Evolutionary conservation across 35 echinoderm and acorn worm species (phyloP).

Genomic region (Apostichopus parvimensis): DNA sequence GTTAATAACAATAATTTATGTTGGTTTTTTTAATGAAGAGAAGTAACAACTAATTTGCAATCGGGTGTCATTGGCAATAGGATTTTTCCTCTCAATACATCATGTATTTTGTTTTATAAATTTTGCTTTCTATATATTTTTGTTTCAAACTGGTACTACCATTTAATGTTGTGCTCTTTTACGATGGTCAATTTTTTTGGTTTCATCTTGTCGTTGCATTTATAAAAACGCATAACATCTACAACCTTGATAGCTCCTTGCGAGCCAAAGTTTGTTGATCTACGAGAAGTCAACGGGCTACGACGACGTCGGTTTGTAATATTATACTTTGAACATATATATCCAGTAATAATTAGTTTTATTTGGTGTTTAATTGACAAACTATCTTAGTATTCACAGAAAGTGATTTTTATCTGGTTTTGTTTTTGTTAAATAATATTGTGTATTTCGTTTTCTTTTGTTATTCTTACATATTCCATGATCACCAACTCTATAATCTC

Average conservation of each 20-base stretch:
- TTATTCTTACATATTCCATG: conserved; percentile 9
- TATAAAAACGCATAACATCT: not conserved
- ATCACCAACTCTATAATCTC: conserved; percentile 22
- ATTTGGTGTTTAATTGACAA: conserved; percentile 3
- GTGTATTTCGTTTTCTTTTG: not conserved
- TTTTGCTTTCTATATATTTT: not conserved
- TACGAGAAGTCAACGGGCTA: not conserved
- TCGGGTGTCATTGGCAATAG: conserved; percentile 14
- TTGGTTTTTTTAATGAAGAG: not conserved
- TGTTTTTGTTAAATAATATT: not conserved
- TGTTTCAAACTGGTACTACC: conserved; percentile 12
- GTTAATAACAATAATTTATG: too few species aligned
- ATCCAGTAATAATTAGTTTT: not conserved
- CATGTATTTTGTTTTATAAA: not conserved
- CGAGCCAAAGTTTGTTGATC: not conserved
- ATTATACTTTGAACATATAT: not conserved
- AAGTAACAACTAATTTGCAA: conserved; percentile 30
- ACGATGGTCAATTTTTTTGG: not conserved
- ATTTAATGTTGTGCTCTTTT: conserved; percentile 27
- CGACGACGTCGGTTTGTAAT: not conserved
- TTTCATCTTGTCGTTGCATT: not conserved
- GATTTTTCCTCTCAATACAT: not conserved
- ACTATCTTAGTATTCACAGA: not conserved
- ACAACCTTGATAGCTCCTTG: not conserved
- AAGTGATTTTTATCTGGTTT: not conserved